Conservation (phyloP, 1,140 invertebrate species). For the Ephestia elutella region DNA sequence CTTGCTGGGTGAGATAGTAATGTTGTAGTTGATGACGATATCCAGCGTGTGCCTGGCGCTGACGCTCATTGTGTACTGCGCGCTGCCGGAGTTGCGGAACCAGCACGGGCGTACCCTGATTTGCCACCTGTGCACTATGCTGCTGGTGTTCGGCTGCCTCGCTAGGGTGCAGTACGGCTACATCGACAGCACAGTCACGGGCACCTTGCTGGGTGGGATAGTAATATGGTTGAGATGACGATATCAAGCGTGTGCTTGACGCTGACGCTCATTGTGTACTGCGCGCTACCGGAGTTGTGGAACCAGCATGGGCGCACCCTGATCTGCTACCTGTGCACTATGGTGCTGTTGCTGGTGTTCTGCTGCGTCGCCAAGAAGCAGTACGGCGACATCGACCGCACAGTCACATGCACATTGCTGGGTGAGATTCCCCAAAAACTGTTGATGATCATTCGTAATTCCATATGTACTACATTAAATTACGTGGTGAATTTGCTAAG, state of each 20-base stretch:
- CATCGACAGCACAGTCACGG: slow-evolving; percentile 30
- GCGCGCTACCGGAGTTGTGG: slow-evolving; percentile 76
- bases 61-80: slow-evolving; percentile 80
- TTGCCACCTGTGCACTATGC: slow-evolving; percentile 78
- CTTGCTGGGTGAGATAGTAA: slow-evolving; percentile 48
- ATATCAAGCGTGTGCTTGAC: slow-evolving; percentile 78
- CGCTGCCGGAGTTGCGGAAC: slow-evolving; percentile 78
- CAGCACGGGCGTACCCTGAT: slow-evolving; percentile 82
- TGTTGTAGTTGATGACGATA: slow-evolving; percentile 55
- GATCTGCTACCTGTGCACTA: slow-evolving; percentile 79
- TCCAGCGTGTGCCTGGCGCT: slow-evolving; percentile 77
- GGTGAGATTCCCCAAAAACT: slow-evolving; percentile 33
- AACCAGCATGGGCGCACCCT: slow-evolving; percentile 83
- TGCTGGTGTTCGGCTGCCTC: slow-evolving; percentile 77
- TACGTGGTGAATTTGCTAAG: no score
- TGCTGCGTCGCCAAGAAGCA: slow-evolving; percentile 75
- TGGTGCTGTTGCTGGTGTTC: slow-evolving; percentile 78
- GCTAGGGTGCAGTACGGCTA: slow-evolving; percentile 66
- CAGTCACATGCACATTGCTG: slow-evolving; percentile 37
- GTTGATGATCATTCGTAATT: no score
- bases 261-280: slow-evolving; percentile 79
- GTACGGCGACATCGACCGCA: slow-evolving; percentile 34
- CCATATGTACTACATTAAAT: no score
- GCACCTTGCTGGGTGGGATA: slow-evolving; percentile 50
- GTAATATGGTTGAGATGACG: slow-evolving; percentile 29